Conservation (phyloP, 2,797 vertebrate species). For the Melanogrammus aeglefinus region DNA sequence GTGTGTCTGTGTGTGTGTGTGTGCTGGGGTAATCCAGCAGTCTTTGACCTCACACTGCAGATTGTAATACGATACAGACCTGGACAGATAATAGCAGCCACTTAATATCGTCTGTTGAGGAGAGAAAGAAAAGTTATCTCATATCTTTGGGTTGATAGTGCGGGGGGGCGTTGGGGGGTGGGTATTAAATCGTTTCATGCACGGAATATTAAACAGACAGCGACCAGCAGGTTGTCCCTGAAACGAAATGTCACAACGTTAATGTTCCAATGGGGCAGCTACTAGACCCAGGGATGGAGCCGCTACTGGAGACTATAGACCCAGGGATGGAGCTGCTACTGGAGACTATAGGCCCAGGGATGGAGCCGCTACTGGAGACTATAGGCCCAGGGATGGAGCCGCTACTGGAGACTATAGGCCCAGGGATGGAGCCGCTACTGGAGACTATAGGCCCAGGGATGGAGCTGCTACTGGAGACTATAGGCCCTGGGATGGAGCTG, state of each 20-base stretch:
- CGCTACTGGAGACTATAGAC: no score
- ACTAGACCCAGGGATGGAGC: background rate
- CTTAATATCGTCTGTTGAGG: slow-evolving; percentile 92
- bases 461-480: no score
- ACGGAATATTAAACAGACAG: slow-evolving; percentile 88
- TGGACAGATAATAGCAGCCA: slow-evolving; percentile 98
- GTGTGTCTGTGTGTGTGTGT: no score
- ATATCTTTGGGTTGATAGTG: slow-evolving; percentile 86
- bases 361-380: no score
- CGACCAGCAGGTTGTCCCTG: slow-evolving; percentile 60
- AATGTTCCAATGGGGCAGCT: background rate
- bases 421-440: no score
- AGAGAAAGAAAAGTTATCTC: slow-evolving; percentile 92
- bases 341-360: no score
- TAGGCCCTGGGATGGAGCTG: no score
- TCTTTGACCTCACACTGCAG: slow-evolving; percentile 95
- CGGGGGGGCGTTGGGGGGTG: slow-evolving; percentile 67
- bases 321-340: no score
- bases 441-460: no score
- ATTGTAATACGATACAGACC: slow-evolving; percentile 99
- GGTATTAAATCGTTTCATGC: slow-evolving; percentile 83
- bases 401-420: no score
- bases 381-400: no score
- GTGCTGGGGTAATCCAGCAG: slow-evolving; percentile 95
- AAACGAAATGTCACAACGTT: slow-evolving; percentile 9